phyloP scores from a whole-genome alignment of 2,797 vertebrate genomes.

The Periophthalmus magnuspinnatus region DNA sequence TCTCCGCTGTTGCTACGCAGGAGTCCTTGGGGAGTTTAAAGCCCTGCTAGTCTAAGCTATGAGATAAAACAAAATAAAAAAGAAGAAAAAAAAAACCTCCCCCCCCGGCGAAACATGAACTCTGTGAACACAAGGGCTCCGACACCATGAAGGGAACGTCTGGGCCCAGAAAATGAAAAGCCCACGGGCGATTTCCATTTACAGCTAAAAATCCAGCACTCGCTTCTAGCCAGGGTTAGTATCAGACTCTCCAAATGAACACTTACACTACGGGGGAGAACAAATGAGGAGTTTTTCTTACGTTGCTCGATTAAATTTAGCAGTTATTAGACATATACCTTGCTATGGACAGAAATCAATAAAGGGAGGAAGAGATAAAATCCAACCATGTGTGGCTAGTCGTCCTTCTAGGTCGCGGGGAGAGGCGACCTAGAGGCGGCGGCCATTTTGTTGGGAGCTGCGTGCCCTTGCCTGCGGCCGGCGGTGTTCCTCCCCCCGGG shows the following conservation, averaged over 20 bases:
- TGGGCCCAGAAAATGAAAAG: slow-evolving; percentile 99
- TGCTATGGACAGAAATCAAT: slow-evolving; percentile 72
- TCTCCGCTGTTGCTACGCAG: slow-evolving; percentile 98
- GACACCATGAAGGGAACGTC: slow-evolving; percentile 99
- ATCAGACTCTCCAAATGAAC: slow-evolving; percentile 99
- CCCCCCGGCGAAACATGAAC: slow-evolving; percentile 99
- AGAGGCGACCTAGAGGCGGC: no score
- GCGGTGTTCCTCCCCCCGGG: slow-evolving; percentile 92
- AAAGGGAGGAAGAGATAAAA: slow-evolving; percentile 49
- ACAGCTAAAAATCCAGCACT: slow-evolving; percentile 98
- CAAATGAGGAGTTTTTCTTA: slow-evolving; percentile 75
- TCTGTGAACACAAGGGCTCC: slow-evolving; percentile 99
- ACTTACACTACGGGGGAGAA: slow-evolving; percentile 79
- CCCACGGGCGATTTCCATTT: slow-evolving; percentile 99
- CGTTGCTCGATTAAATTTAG: slow-evolving; percentile 77
- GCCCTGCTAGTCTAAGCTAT: slow-evolving; percentile 98
- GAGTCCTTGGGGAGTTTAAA: slow-evolving; percentile 96
- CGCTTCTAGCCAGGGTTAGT: slow-evolving; percentile 98
- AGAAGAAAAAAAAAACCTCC: slow-evolving; percentile 86
- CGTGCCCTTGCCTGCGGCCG: slow-evolving; percentile 91
- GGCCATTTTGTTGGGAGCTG: slow-evolving; percentile 69
- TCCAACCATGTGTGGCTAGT: slow-evolving; percentile 39
- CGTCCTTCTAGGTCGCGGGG: slow-evolving; percentile 55
- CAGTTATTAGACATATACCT: slow-evolving; percentile 76
- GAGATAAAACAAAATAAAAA: slow-evolving; percentile 92